Conservation (phyloP, 2,113 vertebrate species). For the Takifugu flavidus region DNA sequence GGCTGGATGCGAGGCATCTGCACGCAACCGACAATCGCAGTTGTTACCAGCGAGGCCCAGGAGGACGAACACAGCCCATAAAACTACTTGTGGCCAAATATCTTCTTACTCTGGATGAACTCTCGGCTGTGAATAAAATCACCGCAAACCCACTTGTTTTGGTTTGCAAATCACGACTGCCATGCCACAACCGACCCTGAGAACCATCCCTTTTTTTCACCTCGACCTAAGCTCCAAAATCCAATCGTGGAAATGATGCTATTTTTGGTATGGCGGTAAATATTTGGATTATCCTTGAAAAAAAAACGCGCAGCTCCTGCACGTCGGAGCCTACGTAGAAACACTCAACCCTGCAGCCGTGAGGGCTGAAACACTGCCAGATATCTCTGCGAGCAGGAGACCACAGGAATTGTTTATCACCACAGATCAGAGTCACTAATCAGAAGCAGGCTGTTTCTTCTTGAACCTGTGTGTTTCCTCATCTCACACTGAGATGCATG, state of each 20-base stretch:
- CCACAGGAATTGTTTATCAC: conserved; percentile 88
- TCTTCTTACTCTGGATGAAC: neutral
- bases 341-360: conserved; percentile 35
- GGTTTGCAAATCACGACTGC: conserved; percentile 19
- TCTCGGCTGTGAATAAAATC: conserved; percentile 14
- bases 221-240: neutral
- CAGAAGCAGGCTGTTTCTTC: conserved; percentile 79
- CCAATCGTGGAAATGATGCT: neutral
- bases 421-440: conserved; percentile 80
- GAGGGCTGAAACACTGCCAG: conserved; percentile 40
- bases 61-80: conserved; percentile 34
- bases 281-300: neutral
- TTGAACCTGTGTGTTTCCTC: conserved; percentile 79
- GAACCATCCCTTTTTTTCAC: conserved; percentile 6
- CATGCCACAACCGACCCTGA: conserved; percentile 13
- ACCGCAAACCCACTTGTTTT: conserved; percentile 21
- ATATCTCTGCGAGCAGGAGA: conserved; percentile 65
- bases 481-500: conserved; percentile 66
- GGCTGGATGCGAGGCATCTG: conserved; percentile 62
- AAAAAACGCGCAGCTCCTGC: conserved; percentile 15
- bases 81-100: neutral
- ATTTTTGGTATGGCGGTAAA: conserved; percentile 10
- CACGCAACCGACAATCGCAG: conserved; percentile 63
- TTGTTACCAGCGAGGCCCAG: conserved; percentile 55
- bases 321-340: conserved; percentile 39